phyloP scores from a whole-genome alignment of 2,888 invertebrate genomes.

The Ecdyonurus torrentis region DNA sequence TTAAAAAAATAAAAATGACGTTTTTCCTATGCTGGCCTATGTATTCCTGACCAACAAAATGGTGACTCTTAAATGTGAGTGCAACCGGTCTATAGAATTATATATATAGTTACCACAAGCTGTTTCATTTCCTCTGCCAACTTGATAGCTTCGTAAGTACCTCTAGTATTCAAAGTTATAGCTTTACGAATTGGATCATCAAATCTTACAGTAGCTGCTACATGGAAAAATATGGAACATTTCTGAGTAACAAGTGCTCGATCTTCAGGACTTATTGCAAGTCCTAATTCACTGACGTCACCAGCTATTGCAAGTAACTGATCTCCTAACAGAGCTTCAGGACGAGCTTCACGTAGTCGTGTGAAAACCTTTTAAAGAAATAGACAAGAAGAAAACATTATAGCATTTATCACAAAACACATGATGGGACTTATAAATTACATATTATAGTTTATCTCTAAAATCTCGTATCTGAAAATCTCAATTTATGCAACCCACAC shows the following conservation, averaged over 20 bases:
- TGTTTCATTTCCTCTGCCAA: slow-evolving; percentile 4
- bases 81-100: too few species aligned
- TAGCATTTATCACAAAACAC: not conserved
- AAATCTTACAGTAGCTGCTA: slow-evolving; percentile 8
- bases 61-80: too few species aligned
- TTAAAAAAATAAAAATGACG: too few species aligned
- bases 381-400: too few species aligned
- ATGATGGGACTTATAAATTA: too few species aligned
- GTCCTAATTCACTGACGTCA: slow-evolving; percentile 5
- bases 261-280: slow-evolving; percentile 1
- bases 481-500: too few species aligned
- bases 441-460: not conserved
- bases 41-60: too few species aligned
- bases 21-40: too few species aligned
- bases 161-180: slow-evolving; percentile 4
- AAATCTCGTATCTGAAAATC: not conserved
- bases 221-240: slow-evolving; percentile 7
- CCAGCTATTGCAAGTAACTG: slow-evolving; percentile 6
- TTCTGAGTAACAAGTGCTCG: not conserved
- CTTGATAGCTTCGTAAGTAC: slow-evolving; percentile 2
- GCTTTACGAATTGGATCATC: slow-evolving; percentile 8
- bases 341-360: not conserved
- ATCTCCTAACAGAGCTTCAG: not conserved
- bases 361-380: slow-evolving; percentile 5
- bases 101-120: slow-evolving; percentile 1